phyloP scores from a whole-genome alignment of 2,797 vertebrate genomes.

The Australoheros facetus region DNA sequence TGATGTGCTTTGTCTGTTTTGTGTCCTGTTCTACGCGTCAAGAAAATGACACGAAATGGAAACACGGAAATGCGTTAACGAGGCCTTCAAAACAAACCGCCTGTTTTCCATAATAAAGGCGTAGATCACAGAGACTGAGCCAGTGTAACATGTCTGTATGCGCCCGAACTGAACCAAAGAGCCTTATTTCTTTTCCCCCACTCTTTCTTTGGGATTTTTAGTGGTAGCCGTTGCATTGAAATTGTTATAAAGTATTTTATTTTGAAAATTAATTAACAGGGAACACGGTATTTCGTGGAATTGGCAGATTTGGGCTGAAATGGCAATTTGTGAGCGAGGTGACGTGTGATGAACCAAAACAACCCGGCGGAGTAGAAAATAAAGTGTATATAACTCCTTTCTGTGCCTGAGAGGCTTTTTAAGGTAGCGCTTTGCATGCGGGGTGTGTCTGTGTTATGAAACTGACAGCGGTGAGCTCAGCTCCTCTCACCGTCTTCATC shows the following conservation, averaged over 20 bases:
- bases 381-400: neutral
- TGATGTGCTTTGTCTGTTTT: slow-evolving; percentile 8
- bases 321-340: neutral
- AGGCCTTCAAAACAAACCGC: slow-evolving; percentile 38
- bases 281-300: fast-evolving
- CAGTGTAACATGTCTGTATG: neutral
- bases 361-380: neutral
- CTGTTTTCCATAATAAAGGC: fast-evolving
- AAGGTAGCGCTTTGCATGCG: fast-evolving
- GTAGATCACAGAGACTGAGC: neutral
- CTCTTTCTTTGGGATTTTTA: fast-evolving
- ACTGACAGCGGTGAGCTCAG: neutral
- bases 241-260: slow-evolving; percentile 10
- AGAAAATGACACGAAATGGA: neutral
- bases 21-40: slow-evolving; percentile 6
- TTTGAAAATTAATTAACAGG: slow-evolving; percentile 26
- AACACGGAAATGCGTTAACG: neutral
- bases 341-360: neutral
- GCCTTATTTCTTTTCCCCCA: fast-evolving
- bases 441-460: neutral
- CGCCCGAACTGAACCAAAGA: fast-evolving
- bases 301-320: neutral
- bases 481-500: neutral
- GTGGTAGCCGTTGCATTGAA: fast-evolving
- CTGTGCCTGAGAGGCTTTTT: fast-evolving